A percentile compares a stretch with the other conserved stretches of the same genome.
Conservation (phyloP, 1,140 invertebrate genomes). For the Drosophila tsacasi region DNA sequence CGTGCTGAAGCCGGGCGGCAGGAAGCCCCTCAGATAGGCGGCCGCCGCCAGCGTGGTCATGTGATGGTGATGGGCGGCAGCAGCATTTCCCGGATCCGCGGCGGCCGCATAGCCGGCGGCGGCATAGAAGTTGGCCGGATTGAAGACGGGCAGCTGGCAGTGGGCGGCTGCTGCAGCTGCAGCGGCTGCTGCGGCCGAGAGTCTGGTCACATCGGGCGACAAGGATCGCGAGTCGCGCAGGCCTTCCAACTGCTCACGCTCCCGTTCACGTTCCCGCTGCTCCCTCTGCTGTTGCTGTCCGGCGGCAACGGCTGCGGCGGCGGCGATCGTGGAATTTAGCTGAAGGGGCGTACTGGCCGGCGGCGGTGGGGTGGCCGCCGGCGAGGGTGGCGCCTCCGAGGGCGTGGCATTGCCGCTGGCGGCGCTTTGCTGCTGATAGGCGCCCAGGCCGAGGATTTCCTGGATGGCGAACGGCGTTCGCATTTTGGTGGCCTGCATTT, state of each 20-base stretch:
- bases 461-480: conserved; percentile 96
- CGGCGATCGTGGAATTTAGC: conserved; percentile 12
- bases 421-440: conserved; percentile 66
- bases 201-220: conserved; percentile 75
- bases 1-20: conserved; percentile 83
- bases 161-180: conserved; percentile 80
- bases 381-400: conserved; percentile 65
- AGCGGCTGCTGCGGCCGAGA: conserved; percentile 78
- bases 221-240: conserved; percentile 74
- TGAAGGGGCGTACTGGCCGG: conserved; percentile 53
- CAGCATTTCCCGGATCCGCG: conserved; percentile 68
- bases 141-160: conserved; percentile 83
- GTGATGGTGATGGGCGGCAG: conserved; percentile 82
- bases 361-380: conserved; percentile 70
- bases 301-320: conserved; percentile 46
- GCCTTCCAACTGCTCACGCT: conserved; percentile 18
- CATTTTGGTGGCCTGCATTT: conserved; percentile 85
- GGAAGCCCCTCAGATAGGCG: conserved; percentile 79
- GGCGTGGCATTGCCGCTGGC: conserved; percentile 65
- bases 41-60: conserved; percentile 84
- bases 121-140: conserved; percentile 84
- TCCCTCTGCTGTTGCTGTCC: conserved; percentile 48
- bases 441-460: conserved; percentile 93
- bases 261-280: conserved; percentile 23
- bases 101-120: conserved; percentile 82